Conservation (phyloP, 2,888 invertebrate species). For the Salpingus planirostris region DNA sequence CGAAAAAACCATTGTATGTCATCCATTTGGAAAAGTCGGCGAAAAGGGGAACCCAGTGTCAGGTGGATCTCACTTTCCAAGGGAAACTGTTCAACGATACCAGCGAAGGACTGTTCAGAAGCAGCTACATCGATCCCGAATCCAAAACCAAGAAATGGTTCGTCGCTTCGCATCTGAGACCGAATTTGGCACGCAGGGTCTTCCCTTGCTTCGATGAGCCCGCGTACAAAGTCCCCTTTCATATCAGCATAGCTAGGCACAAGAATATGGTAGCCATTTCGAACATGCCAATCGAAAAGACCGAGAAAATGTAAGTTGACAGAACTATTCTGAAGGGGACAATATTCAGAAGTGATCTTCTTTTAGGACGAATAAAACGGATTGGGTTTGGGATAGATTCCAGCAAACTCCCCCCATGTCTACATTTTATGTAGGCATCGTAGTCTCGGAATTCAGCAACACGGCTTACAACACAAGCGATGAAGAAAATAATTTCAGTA, state of each 20-base stretch:
- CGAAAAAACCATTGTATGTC: constrained; percentile 53
- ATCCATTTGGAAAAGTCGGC: constrained; percentile 52
- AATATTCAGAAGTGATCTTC: constrained; percentile 6
- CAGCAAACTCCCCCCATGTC: constrained; percentile 66
- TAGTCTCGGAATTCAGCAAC: constrained; percentile 55
- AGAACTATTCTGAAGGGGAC: neutral
- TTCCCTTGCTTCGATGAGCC: constrained; percentile 81
- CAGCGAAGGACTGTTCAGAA: constrained; percentile 62
- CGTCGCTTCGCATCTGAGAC: constrained; percentile 59
- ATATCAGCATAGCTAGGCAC: constrained; percentile 53
- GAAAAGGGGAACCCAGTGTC: constrained; percentile 49
- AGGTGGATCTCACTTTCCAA: constrained; percentile 55
- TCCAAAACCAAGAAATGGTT: constrained; percentile 44
- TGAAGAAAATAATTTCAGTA: constrained; percentile 15
- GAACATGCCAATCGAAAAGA: constrained; percentile 52
- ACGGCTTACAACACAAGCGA: constrained; percentile 24
- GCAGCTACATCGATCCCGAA: constrained; percentile 47
- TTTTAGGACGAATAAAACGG: constrained; percentile 46
- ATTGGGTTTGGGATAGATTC: constrained; percentile 61
- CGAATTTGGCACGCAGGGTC: constrained; percentile 63
- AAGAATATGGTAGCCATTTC: constrained; percentile 51
- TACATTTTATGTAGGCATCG: constrained; percentile 64
- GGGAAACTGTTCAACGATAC: constrained; percentile 56
- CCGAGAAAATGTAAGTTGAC: constrained; percentile 52
- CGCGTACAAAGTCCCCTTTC: constrained; percentile 62